Evolutionary conservation across 2,888 invertebrate species (phyloP).

Genomic region (Oeneis ivallda): DNA sequence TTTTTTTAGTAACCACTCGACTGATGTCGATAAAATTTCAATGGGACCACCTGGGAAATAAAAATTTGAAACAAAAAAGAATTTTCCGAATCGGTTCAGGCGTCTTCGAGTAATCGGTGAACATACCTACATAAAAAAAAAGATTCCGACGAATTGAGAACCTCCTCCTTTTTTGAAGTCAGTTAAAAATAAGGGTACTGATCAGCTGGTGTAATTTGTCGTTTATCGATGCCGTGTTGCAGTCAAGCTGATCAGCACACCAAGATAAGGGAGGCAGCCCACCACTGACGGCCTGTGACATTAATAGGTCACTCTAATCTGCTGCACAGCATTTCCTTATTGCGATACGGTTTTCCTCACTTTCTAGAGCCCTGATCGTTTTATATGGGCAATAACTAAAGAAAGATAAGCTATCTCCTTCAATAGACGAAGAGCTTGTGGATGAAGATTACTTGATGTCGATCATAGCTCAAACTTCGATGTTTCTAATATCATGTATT

Average conservation of each 20-base stretch:
- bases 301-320: constrained; percentile 36
- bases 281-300: constrained; percentile 24
- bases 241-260: constrained; percentile 1
- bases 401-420: constrained; percentile 48
- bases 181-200: too few relatives aligned
- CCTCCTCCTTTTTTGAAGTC: too few relatives aligned
- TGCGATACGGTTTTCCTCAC: constrained; percentile 39
- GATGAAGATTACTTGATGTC: background rate
- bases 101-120: too few relatives aligned
- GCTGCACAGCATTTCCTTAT: constrained; percentile 34
- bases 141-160: too few relatives aligned
- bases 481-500: too few relatives aligned
- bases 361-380: constrained; percentile 41
- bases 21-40: too few relatives aligned
- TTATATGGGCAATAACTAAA: constrained; percentile 47
- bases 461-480: too few relatives aligned
- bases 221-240: background rate
- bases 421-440: constrained; percentile 29
- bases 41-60: too few relatives aligned
- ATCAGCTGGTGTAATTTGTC: background rate
- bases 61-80: too few relatives aligned
- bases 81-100: too few relatives aligned
- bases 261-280: constrained; percentile 7
- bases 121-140: too few relatives aligned
- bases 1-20: too few relatives aligned